Percentiles rank a stretch among this genome's conserved stretches.
Conservation (phyloP, 2,113 vertebrate genomes). For the Fregata magnificens region DNA sequence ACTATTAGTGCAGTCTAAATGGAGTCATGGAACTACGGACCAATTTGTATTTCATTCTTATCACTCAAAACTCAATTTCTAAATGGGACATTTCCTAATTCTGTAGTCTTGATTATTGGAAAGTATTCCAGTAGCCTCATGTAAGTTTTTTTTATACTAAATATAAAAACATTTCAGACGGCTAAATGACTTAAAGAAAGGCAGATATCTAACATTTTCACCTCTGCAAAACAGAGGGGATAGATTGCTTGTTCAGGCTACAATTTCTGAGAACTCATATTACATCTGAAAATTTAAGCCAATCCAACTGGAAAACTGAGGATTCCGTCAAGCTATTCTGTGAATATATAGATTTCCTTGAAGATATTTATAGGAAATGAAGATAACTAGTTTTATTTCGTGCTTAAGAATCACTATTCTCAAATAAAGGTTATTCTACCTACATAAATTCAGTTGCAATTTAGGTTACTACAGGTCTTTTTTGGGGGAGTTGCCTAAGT, state of each 20-base stretch:
- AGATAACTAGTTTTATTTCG: neutral
- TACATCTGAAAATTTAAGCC: neutral
- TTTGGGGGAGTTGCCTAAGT: neutral
- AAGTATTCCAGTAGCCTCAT: neutral
- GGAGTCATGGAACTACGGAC: neutral
- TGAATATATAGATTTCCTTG: neutral
- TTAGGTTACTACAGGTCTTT: neutral
- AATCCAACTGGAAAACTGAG: neutral
- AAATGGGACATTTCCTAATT: conserved; percentile 28
- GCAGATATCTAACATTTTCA: neutral
- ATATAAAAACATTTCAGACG: neutral
- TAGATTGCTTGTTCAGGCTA: neutral
- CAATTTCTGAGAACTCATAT: neutral
- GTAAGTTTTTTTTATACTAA: neutral
- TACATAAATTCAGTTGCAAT: neutral
- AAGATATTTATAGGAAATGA: neutral
- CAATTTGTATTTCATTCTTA: neutral
- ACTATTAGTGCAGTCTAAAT: neutral
- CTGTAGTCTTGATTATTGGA: neutral
- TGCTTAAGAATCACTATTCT: neutral
- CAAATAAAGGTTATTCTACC: neutral
- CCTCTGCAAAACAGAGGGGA: neutral
- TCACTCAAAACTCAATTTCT: conserved; percentile 9
- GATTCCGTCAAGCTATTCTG: neutral
- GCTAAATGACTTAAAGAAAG: neutral